Evolutionary conservation across 1,140 invertebrate species (phyloP), one percentile per base, ranked within the genome.

Genomic region (Calephelis nemesis): DNA sequence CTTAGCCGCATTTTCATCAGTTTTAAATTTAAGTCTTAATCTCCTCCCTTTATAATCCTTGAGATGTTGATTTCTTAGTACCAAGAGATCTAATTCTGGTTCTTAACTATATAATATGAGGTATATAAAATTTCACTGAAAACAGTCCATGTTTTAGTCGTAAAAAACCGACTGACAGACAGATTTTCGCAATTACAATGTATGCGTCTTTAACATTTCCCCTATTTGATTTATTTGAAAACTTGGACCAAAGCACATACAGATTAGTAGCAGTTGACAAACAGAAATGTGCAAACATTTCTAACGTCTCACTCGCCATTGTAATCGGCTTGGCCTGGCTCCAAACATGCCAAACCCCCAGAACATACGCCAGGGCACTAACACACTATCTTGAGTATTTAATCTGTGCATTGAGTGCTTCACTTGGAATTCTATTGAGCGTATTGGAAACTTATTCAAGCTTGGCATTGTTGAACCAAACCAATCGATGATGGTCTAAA

Each of bases 371-470:
- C 30, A 2, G 10, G 30, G 30, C 11, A 19, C 54, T 19, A 12
- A 58, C 9, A 54, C 54, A 39, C 54, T 58, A 58, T 58, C 54
- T 58, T 58, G 54, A 58, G 54, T 58, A 58, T 58, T 58, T 58
- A 58, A 58, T 58, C 54, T 58, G 54, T 58, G 54, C 54, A 58
- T 58, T 58, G 54, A 30, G 19, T 15, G 30, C 30, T 58, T 58
- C 11, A 58, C 11, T 40, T 58, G 11, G 54, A 9, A 58, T 30
- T 58, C 54, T 58, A 58, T 58, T 58, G 54, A 11, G 10, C 52
- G 52, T 58, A 58, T 39, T 39, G 52, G 30, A 19, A 58, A 58
- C 15, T 58, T 58, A 58, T 30, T 58, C 9, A 11, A 30, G 30
- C 52, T 39, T 39, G 11, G 19, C 30, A 39, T 54, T 54, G 3